Conservation (phyloP, 2,888 invertebrate species). For the Endomychus coccineus region DNA sequence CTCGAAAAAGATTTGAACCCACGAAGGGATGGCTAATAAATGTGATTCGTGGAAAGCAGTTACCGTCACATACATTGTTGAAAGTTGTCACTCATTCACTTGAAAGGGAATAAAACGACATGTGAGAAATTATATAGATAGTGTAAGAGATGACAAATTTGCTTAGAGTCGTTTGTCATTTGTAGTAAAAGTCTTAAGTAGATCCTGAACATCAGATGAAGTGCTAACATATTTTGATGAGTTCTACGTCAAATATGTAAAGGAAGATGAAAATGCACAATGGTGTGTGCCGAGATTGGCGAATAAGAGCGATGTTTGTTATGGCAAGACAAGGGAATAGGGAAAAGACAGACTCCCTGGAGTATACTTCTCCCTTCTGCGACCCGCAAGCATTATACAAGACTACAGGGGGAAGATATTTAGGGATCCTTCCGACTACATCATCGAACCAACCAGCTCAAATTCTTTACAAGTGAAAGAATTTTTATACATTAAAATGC, state of each 20-base stretch:
- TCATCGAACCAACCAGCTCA: slow-evolving; percentile 35
- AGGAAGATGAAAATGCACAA: slow-evolving; percentile 38
- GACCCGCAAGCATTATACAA: slow-evolving; percentile 36
- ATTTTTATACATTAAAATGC: slow-evolving; percentile 19
- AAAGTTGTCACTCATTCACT: too few relatives aligned
- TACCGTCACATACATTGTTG: too few relatives aligned
- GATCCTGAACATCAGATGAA: slow-evolving; percentile 29
- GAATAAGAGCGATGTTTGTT: slow-evolving; percentile 41
- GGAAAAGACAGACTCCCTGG: slow-evolving; percentile 59
- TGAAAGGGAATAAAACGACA: too few relatives aligned
- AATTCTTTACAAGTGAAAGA: slow-evolving; percentile 20
- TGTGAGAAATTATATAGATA: too few relatives aligned
- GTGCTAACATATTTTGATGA: slow-evolving; percentile 32
- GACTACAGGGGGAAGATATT: slow-evolving; percentile 40
- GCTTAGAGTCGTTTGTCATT: too few relatives aligned
- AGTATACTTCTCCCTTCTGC: slow-evolving; percentile 46
- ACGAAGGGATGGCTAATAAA: too few relatives aligned
- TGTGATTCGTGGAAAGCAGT: too few relatives aligned
- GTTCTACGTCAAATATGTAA: slow-evolving; percentile 27
- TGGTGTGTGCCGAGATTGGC: slow-evolving; percentile 39
- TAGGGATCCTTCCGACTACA: slow-evolving; percentile 40
- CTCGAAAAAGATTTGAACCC: too few relatives aligned
- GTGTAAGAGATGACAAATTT: too few relatives aligned
- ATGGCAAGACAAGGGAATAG: slow-evolving; percentile 43
- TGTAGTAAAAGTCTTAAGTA: slow-evolving; percentile 16